Conservation (phyloP, 2,888 invertebrate genomes). For the Amblyteles armatorius region DNA sequence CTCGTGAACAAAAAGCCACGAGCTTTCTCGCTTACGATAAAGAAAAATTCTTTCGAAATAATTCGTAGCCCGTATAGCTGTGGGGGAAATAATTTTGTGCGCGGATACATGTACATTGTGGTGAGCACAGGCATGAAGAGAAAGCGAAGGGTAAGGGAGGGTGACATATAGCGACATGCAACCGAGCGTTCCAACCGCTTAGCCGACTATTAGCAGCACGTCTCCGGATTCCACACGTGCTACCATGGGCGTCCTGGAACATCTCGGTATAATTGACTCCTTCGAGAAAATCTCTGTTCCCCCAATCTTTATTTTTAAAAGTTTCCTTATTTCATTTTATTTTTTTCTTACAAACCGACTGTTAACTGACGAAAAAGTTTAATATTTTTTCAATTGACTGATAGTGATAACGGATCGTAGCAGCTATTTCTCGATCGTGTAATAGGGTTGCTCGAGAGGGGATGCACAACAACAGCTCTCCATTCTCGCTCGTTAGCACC, state of each 20-base stretch:
- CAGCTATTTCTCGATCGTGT: not conserved
- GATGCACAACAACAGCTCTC: slow-evolving; percentile 9
- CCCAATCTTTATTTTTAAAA: slow-evolving; percentile 53
- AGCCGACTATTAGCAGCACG: slow-evolving; percentile 75
- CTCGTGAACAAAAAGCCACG: not conserved
- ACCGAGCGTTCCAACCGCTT: slow-evolving; percentile 76
- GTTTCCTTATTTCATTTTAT: slow-evolving; percentile 34
- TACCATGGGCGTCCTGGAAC: slow-evolving; percentile 60
- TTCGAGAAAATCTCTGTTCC: slow-evolving; percentile 58
- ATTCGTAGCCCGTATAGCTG: not conserved
- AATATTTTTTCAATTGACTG: not conserved
- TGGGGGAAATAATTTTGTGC: not conserved
- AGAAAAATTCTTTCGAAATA: not conserved
- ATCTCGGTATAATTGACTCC: slow-evolving; percentile 68
- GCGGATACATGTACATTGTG: slow-evolving; percentile 19
- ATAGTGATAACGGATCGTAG: not conserved
- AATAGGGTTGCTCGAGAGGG: not conserved
- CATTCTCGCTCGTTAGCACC: slow-evolving; percentile 26
- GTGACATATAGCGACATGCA: slow-evolving; percentile 78
- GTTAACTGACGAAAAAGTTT: slow-evolving; percentile 33
- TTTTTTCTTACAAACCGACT: slow-evolving; percentile 38
- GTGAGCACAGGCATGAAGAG: slow-evolving; percentile 31
- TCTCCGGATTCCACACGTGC: slow-evolving; percentile 72
- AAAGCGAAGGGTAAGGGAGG: slow-evolving; percentile 62
- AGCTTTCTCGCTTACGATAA: not conserved